Percentiles rank a stretch among this genome's conserved stretches.
Conservation (phyloP, 2,797 vertebrate genomes). For the Acanthurus lineatus region DNA sequence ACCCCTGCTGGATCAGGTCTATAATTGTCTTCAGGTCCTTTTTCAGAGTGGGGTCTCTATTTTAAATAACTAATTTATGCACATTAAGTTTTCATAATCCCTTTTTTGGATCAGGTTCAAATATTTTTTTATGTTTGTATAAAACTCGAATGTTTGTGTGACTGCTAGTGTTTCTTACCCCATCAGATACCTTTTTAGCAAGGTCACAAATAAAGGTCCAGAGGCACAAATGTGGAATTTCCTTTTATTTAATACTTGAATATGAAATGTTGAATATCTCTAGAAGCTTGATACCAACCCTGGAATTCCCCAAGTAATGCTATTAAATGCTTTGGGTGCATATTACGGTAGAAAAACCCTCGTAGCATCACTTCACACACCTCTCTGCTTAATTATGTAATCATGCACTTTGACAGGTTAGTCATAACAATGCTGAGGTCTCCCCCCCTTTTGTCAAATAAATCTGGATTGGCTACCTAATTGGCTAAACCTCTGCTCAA, state of each 20-base stretch:
- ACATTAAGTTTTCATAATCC: no score
- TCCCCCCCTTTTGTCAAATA: slow-evolving; percentile 33
- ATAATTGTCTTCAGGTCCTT: not conserved
- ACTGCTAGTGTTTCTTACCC: not conserved
- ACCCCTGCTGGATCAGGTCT: no score
- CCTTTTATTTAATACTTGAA: not conserved
- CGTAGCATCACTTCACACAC: slow-evolving; percentile 13
- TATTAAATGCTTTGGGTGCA: not conserved
- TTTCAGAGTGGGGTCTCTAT: not conserved
- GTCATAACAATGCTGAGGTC: slow-evolving; percentile 38
- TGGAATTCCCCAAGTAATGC: not conserved
- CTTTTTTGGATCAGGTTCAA: not conserved
- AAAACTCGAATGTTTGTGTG: not conserved
- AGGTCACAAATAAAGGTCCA: not conserved
- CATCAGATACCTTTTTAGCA: not conserved
- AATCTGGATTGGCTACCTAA: slow-evolving; percentile 17
- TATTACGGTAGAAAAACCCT: not conserved
- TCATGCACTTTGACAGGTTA: slow-evolving; percentile 35
- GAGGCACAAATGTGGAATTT: not conserved
- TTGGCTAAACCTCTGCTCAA: slow-evolving; percentile 33
- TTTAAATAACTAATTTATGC: no score
- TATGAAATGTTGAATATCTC: not conserved
- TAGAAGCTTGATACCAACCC: not conserved
- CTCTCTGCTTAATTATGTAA: slow-evolving; percentile 31
- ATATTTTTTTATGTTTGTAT: not conserved